A percentile compares a stretch with the other conserved stretches of the same genome.
Conservation (phyloP, 2,888 invertebrate genomes). For the Crossocerus cetratus region DNA sequence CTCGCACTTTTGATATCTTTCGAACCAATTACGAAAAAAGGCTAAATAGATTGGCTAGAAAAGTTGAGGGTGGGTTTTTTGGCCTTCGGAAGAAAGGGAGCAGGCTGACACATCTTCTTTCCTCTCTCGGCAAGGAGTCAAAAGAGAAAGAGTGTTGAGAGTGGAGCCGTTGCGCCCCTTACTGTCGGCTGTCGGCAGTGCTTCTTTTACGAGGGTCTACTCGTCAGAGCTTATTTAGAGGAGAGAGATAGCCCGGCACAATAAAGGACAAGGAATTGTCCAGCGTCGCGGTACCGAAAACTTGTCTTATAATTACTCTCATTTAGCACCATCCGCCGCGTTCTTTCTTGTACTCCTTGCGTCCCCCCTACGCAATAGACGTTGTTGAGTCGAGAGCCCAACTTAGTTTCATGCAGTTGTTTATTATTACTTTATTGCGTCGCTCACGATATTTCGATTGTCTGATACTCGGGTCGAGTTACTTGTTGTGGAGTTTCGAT, state of each 20-base stretch:
- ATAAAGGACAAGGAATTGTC: constrained; percentile 75
- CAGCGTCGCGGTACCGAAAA: constrained; percentile 73
- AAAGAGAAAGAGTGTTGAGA: constrained; percentile 24
- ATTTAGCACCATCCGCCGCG: constrained; percentile 67
- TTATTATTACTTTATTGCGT: constrained; percentile 13
- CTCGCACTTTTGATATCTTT: too few species aligned
- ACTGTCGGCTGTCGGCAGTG: constrained; percentile 35
- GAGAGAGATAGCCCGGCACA: constrained; percentile 62
- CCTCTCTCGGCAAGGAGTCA: constrained; percentile 14
- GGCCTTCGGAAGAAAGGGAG: too few species aligned
- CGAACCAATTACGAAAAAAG: too few species aligned
- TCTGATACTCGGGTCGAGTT: background rate
- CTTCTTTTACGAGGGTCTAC: constrained; percentile 50
- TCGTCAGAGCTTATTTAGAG: constrained; percentile 73
- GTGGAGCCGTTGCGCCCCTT: constrained; percentile 47
- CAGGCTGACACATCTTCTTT: background rate
- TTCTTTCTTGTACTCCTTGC: constrained; percentile 10
- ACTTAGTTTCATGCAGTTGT: constrained; percentile 26
- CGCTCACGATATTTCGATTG: background rate
- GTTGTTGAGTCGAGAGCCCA: constrained; percentile 11
- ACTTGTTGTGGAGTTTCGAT: background rate
- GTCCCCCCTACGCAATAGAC: constrained; percentile 32
- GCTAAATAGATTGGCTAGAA: too few species aligned
- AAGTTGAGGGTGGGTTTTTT: too few species aligned
- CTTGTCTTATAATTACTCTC: constrained; percentile 76